Conservation (phyloP, 2,797 vertebrate genomes). For the Microcaecilia unicolor region DNA sequence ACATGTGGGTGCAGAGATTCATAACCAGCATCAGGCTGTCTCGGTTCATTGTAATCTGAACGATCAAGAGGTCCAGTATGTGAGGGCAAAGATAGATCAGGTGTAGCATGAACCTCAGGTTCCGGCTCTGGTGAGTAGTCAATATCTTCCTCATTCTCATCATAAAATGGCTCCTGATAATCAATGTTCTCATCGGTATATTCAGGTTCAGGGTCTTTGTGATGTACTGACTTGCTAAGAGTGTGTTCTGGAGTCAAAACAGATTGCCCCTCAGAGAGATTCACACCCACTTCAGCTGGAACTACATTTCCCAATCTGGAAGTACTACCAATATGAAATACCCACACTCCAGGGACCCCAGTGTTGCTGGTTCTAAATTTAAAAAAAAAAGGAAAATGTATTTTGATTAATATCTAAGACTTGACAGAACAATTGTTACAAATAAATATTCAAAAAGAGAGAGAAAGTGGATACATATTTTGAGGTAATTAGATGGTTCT, state of each 20-base stretch:
- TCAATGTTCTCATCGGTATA: constrained; percentile 46
- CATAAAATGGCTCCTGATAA: constrained; percentile 18
- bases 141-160: constrained; percentile 34
- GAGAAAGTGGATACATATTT: too few species aligned
- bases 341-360: constrained; percentile 79
- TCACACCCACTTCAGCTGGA: constrained; percentile 41
- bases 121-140: constrained; percentile 46
- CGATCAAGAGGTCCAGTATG: neutral
- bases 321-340: constrained; percentile 76
- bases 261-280: constrained; percentile 24
- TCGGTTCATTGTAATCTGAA: neutral
- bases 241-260: constrained; percentile 3
- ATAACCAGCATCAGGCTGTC: neutral
- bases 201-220: constrained; percentile 36
- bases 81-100: neutral
- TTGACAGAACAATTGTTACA: too few species aligned
- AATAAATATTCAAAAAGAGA: too few species aligned
- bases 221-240: neutral
- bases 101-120: neutral
- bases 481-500: too few species aligned
- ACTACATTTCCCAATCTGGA: constrained; percentile 62
- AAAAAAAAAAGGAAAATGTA: neutral
- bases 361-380: constrained; percentile 71
- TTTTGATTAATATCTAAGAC: too few species aligned
- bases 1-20: neutral